phyloP scores from a whole-genome alignment of 1,140 invertebrate species.

The Octopus bimaculoides region DNA sequence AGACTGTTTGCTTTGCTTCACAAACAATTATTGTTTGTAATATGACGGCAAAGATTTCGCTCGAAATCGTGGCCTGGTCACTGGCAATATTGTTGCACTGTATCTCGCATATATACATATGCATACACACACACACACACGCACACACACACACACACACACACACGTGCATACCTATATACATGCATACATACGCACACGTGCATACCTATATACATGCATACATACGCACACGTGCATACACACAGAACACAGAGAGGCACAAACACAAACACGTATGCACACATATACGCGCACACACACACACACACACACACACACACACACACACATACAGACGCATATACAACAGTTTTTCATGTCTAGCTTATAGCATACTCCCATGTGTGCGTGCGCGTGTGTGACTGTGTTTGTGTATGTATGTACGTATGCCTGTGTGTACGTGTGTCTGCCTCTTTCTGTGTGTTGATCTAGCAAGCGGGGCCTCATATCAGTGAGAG shows the following conservation, averaged over 20 bases:
- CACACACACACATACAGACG: constrained; percentile 17
- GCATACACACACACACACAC: constrained; percentile 17
- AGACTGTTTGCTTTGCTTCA: too few species aligned
- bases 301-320: constrained; percentile 24
- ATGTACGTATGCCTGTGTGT: not conserved
- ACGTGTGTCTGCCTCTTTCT: not conserved
- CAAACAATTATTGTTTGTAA: too few species aligned
- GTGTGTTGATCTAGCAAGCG: too few species aligned
- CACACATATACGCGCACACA: constrained; percentile 21
- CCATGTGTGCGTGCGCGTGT: not conserved
- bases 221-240: not conserved
- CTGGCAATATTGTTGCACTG: too few species aligned
- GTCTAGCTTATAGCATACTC: not conserved
- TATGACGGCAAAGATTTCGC: too few species aligned
- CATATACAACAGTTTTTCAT: not conserved
- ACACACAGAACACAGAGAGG: constrained; percentile 16
- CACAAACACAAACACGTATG: constrained; percentile 21
- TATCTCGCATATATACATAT: not conserved
- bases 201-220: constrained; percentile 24
- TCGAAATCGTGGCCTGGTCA: too few species aligned
- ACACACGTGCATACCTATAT: constrained; percentile 24
- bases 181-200: constrained; percentile 24
- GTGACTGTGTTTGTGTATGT: not conserved
- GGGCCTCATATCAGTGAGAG: too few species aligned
- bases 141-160: constrained; percentile 18